A percentile compares a stretch with the other conserved stretches of the same genome.
phyloP scores from a whole-genome alignment of 2,797 vertebrate genomes.

The Sebastes hopkinsi region DNA sequence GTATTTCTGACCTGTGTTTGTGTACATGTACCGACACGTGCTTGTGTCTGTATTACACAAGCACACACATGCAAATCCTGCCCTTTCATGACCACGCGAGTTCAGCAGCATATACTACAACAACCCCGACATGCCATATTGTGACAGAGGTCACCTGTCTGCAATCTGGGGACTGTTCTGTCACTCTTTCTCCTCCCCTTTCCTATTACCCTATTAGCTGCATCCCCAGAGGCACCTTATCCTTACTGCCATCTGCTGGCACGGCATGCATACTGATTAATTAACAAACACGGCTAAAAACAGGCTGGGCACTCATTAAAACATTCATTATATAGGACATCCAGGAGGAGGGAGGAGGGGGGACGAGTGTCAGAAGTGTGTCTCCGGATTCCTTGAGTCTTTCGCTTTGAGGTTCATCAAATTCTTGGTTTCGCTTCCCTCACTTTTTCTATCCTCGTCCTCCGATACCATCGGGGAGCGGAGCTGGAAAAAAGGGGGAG shows the following conservation, averaged over 20 bases:
- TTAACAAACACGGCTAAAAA: conserved; percentile 68
- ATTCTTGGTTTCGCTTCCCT: conserved; percentile 18
- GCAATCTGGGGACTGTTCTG: conserved; percentile 49
- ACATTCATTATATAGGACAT: conserved; percentile 56
- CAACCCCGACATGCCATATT: conserved; percentile 15
- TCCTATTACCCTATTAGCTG: conserved; percentile 62
- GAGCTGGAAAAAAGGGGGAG: conserved; percentile 4
- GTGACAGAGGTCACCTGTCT: conserved; percentile 69
- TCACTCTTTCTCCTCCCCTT: conserved; percentile 45
- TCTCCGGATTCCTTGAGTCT: conserved; percentile 21
- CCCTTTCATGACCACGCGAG: conserved; percentile 43
- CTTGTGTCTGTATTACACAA: conserved; percentile 23
- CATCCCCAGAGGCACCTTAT: conserved; percentile 68
- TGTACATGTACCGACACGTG: conserved; percentile 9
- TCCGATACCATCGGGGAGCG: background rate
- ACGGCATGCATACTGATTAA: conserved; percentile 68
- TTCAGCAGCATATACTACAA: conserved; percentile 43
- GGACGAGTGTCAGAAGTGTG: conserved; percentile 47
- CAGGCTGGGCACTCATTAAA: conserved; percentile 57
- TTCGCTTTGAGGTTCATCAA: conserved; percentile 26
- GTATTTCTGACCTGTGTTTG: conserved; percentile 15
- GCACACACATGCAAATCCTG: conserved; percentile 50
- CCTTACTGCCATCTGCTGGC: conserved; percentile 78
- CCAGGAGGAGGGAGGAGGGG: background rate
- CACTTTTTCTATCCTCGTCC: conserved; percentile 9